Evolutionary conservation across 2,797 vertebrate species (phyloP), one percentile per base, ranked within the genome.

Genomic region (Peromyscus attwateri): DNA sequence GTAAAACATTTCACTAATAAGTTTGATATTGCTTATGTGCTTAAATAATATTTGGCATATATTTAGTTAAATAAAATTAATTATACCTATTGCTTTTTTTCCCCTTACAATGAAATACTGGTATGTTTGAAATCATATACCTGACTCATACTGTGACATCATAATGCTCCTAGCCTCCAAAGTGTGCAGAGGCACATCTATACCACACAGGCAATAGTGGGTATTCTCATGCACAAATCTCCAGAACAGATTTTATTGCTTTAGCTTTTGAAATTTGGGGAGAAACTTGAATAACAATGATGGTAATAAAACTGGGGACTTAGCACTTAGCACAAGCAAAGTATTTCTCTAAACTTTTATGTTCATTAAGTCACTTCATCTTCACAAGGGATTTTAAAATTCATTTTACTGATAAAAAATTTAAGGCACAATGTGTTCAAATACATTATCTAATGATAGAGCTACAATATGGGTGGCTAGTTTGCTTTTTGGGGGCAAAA

Each of bases 361-460:
- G 5, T 43, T 81, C 7, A 46, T 64, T 57, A 62, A 76, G 7
- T 52, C 40, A 91, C 75, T 94, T 89, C 12, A 55, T 81, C 14
- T 81, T 76, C 83, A 55, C 52, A 49, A 73, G 66, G 94, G 19
- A 73, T 96, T 92, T 73, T 75, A 71, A 90, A 68, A 37, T 29
- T 88, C 43, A 79, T 85, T 55, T 66, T 55, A 55, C 73, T 89
- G 87, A 71, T 52, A 52, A 79, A 88, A 95, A 60, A 71, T 88
- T 31, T 21, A 43, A 89, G 29, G 6, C 25, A 75, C 34, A 71
- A 91, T 87, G 31, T 80, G 0, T 87, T 97, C 27, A 57, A 82
- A 87, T 60, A 70, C 34, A 25, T 55, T 77, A 13, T 16, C 31
- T 81, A 43, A 17, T 29, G 31, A 21, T 17, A 81, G 68, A 94